Percentiles rank a stretch among this genome's conserved stretches.
phyloP scores from a whole-genome alignment of 2,797 vertebrate species.

The Heliangelus exortis region DNA sequence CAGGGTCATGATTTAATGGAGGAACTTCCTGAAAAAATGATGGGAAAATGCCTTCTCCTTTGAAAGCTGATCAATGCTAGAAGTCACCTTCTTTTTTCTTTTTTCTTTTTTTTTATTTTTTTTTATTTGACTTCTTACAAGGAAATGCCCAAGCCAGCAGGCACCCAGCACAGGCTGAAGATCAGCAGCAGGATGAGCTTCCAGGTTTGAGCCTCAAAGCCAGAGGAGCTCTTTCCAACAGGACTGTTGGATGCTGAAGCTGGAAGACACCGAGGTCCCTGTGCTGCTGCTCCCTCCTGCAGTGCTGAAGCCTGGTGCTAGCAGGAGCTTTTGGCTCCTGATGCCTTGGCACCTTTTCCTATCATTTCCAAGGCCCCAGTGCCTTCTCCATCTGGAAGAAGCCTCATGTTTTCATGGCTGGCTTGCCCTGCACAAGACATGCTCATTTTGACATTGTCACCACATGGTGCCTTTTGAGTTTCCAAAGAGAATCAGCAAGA shows the following conservation, averaged over 20 bases:
- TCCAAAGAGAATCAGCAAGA: background rate
- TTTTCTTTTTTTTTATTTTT: background rate
- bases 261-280: background rate
- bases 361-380: background rate
- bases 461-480: background rate
- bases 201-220: background rate
- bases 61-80: background rate
- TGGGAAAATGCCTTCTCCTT: background rate
- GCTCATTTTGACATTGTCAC: background rate
- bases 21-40: background rate
- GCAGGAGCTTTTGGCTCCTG: background rate
- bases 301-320: background rate
- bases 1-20: background rate
- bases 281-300: rapidly evolving
- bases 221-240: background rate
- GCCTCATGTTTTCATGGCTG: background rate
- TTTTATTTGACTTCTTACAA: background rate
- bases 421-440: background rate
- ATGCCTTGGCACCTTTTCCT: background rate
- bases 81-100: background rate
- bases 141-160: background rate
- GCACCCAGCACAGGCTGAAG: background rate
- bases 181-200: background rate
- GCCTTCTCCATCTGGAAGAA: background rate
- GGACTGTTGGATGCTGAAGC: background rate